phyloP scores from a whole-genome alignment of 2,797 vertebrate genomes.

The Sternotherus odoratus region DNA sequence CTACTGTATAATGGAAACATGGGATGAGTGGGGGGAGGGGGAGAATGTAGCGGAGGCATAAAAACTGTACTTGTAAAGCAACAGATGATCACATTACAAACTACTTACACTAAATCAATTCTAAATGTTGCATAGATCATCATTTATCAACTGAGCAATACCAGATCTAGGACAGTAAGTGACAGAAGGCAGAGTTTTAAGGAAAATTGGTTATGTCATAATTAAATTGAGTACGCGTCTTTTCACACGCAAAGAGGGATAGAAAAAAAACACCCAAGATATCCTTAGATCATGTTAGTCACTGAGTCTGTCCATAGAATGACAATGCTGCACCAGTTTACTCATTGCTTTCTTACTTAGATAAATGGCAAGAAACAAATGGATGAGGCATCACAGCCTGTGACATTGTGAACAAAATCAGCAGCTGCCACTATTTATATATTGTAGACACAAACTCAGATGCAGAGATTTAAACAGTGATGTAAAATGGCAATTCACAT shows the following conservation, averaged over 20 bases:
- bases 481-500: constrained; percentile 2
- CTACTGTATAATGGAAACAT: neutral
- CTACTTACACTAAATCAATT: neutral
- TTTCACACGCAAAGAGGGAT: rapidly evolving
- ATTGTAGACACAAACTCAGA: neutral
- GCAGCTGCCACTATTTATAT: constrained; percentile 24
- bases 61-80: neutral
- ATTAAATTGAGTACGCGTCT: neutral
- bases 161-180: neutral
- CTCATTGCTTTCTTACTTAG: neutral
- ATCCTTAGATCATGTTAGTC: neutral
- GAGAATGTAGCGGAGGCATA: neutral
- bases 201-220: neutral
- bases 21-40: neutral
- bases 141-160: neutral
- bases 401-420: constrained; percentile 16
- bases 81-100: neutral
- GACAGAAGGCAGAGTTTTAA: neutral
- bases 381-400: neutral
- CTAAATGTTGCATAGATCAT: neutral
- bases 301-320: neutral
- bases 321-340: rapidly evolving
- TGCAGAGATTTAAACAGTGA: constrained; percentile 37
- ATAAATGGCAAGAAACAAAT: constrained; percentile 28
- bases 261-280: neutral